Base-by-base conservation (phyloP, 30 jellyfish, hydroid and myxozoan species). In the Sanderia malayensis region DNA sequence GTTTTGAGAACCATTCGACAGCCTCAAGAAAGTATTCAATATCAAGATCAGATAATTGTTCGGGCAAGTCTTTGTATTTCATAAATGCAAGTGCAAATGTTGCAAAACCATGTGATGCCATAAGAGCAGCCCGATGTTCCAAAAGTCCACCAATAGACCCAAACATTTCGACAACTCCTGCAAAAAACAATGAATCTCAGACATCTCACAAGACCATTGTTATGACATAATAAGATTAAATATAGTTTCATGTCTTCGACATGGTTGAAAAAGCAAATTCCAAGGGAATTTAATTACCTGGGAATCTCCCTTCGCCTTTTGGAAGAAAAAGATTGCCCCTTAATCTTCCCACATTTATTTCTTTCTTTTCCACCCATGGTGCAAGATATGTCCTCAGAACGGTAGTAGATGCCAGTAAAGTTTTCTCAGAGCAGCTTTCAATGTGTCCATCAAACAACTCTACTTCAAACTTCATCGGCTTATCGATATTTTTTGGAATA, bases 41-140 rank as follows among this genome's bases (percentile, higher is more conserved):
- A 0, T 80, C 93, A n/a, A 80, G 58, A 17, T 60, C 73, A 15
- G 7, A 1, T 23, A 3, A 55, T 13, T 45, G 11, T 2, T 57
- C 33, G 25, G 91, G 94, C 30, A 87, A 73, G 70, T 87, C 94
- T 44, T 81, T 88, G 73, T 79, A 88, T 4, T 47, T 72, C 52
- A 71, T 79, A 59, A 49, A 87, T 24, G 95, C 96, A 77, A 87
- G 31, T 18, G 94, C 94, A 8, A 87, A 66, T 32, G 88, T 61
- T 6, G 68, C 85, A 87, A 79, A 87, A 6, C 96, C 96, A 71
- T 87, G 72, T 7, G 85, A 69, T 47, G 94, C 96, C 4, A 87
- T 46, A 15, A 79, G 24, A 10, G 86, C 90, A 44, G 94, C 94
- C 44, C 84, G 25, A 62, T 61, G 63, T 65, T 87, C 94, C 33